Evolutionary conservation across 2,797 vertebrate genomes (phyloP), one percentile per base, ranked within the genome.

Genomic region (Pipistrellus pygmaeus): DNA sequence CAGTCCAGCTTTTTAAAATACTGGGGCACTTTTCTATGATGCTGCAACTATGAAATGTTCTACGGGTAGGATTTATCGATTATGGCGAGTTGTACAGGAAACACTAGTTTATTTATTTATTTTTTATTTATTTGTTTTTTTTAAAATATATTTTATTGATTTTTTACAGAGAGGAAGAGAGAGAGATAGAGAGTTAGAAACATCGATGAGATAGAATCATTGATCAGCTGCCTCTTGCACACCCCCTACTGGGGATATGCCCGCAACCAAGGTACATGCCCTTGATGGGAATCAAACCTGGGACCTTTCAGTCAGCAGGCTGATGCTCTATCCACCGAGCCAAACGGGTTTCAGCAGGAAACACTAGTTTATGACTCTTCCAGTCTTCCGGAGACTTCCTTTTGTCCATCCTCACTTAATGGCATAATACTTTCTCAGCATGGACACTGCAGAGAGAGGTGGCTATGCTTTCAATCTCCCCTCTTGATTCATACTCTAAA

Each of bases 351-450:
- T 38, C 38, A 38, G 38, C 14, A 46, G 62, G 64, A 46, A 64
- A 27, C 0, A 2, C 30, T 9, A 62, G n/a, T 53, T 77, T 60
- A 60, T 60, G 53, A 35, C 32, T 83, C 69, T 90, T 72, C 38
- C 11, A 27, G 48, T 13, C 72, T 94, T 94, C 11, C 13, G 0
- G 32, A 76, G 82, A 73, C 17, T 60, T 41, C 38, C 38, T 90
- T 93, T 86, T 68, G 94, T 84, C 60, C 64, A 3, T 21, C 25
- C 32, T 86, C 78, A 83, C 38, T 83, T 90, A 93, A 62, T 14
- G 51, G n/a, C 8, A 5, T 5, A 75, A 30, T 48, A 23, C 51
- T n/a, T 38, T 91, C 71, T 88, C 85, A 88, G 86, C 66, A 25
- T 8, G 57, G 53, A 88, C 73, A 51, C 32, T 1, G 11, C 41